Base-by-base conservation (phyloP, 64 coral and sea anemone species). In the Montipora sp. region DNA sequence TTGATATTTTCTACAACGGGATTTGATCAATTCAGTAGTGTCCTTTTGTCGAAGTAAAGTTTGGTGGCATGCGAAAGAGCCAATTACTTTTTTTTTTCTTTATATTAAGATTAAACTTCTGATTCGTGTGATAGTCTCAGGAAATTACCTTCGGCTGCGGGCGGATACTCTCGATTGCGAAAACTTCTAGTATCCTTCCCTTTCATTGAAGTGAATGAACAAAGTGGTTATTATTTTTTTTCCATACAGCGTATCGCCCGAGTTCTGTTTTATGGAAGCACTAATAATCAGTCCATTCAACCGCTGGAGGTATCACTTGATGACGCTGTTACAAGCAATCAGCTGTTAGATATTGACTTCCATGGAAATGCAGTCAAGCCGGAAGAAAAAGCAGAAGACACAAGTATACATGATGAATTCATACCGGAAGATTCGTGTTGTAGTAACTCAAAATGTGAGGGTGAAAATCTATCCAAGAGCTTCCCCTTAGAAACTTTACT, bases 171-270 rank as follows among this genome's bases (percentile, higher is more conserved):
- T 36, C 36, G 36, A 36, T 36, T 36, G 36, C 36, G 36, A 36
- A 2, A 36, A 36, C 36, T 36, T 36, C 36, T 36, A 2, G 36
- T 36, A 36, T 36, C 36, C 36, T 2, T 36, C 36, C 36, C 1
- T 36, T 36, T 36, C 36, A 36, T 36, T 36, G 36, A 36, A 36
- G 36, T 36, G 36, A 36, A 36, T 36, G 2, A 36, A 36, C 36
- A 36, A 36, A 36, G 2, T 36, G 2, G 36, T 36, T 19, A 0
- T 10, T 3, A 7, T 63, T 8, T 45, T 61, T 5, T 83, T 45
- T 68, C 9, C 49, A 47, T 51, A 47, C 82, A 85, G 82, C 65
- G 82, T 49, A 85, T 85, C 68, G 82, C 82, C 65, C 65, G 82
- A 71, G 82, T 72, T 9, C 65, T 85, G 7, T 85, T 85, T 45